These are phyloP conservation scores for Aethina tumida DNA, from an alignment of 1,140 invertebrate genomes.

Conservation along the genomic window DNA sequence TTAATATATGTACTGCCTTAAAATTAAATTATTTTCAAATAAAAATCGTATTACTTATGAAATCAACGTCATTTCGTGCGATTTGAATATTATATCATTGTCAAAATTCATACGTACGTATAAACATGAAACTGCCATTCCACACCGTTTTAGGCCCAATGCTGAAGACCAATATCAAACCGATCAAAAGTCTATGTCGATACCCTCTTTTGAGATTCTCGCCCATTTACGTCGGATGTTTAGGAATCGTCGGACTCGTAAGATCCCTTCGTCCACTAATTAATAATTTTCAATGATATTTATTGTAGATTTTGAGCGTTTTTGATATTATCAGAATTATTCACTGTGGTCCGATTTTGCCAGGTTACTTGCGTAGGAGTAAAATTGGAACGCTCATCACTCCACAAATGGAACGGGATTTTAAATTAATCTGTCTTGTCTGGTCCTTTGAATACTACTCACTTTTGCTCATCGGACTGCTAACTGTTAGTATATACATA, in stretches of 20 bases:
- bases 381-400: slow-evolving; percentile 21
- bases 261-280: no score
- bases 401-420: slow-evolving; percentile 26
- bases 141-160: slow-evolving; percentile 21
- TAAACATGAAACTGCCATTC: slow-evolving; percentile 28
- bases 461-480: slow-evolving; percentile 24
- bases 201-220: slow-evolving; percentile 18
- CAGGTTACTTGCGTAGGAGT: slow-evolving; percentile 21
- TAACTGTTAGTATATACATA: slow-evolving; percentile 21
- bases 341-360: slow-evolving; percentile 25
- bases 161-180: slow-evolving; percentile 17
- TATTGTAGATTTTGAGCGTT: slow-evolving; percentile 23
- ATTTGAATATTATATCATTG: slow-evolving; percentile 7
- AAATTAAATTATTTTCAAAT: background rate
- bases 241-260: slow-evolving; percentile 27
- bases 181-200: slow-evolving; percentile 20
- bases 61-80: background rate
- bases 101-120: slow-evolving; percentile 6
- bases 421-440: slow-evolving; percentile 27
- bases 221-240: slow-evolving; percentile 21
- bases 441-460: slow-evolving; percentile 29
- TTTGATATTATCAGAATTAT: slow-evolving; percentile 29
- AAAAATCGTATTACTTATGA: background rate
- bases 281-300: slow-evolving; percentile 1
- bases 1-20: background rate